Evolutionary conservation across 2,113 vertebrate genomes (phyloP).

Genomic region (Rattus norvegicus): DNA sequence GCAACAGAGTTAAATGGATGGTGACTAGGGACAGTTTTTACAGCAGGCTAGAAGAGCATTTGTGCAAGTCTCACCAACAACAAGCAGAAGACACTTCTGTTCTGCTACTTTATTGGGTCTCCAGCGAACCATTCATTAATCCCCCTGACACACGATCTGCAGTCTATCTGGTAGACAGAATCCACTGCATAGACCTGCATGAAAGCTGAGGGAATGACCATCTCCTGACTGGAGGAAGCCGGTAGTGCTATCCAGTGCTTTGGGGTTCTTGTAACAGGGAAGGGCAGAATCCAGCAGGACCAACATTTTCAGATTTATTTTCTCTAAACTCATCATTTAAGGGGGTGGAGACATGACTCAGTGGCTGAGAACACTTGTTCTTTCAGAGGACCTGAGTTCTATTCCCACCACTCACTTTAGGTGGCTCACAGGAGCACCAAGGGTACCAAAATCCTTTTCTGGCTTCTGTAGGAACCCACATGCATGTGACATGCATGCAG

Average conservation of each 20-base stretch:
- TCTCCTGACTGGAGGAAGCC: constrained; percentile 33
- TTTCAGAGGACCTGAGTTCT: background rate
- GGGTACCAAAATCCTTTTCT: background rate
- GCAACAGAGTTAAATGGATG: constrained; percentile 7
- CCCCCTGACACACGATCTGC: constrained; percentile 56
- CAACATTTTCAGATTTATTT: background rate
- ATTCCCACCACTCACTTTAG: background rate
- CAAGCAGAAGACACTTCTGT: constrained; percentile 70
- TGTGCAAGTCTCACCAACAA: constrained; percentile 49
- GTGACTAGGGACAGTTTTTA: constrained; percentile 44
- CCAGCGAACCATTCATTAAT: constrained; percentile 65
- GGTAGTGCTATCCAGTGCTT: background rate
- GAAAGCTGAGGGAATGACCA: constrained; percentile 31
- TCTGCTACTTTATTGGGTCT: constrained; percentile 1
- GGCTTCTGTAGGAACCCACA: background rate
- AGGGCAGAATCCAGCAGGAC: background rate
- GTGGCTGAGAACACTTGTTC: background rate
- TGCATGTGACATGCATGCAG: too few species aligned
- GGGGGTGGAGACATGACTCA: background rate
- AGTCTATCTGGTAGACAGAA: constrained; percentile 31
- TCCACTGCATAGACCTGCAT: constrained; percentile 39
- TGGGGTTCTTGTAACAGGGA: background rate
- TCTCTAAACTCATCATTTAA: background rate
- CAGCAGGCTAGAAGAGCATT: constrained; percentile 48
- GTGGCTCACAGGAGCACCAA: background rate